Percentiles rank a stretch among this genome's conserved stretches.
Conservation (phyloP, 1,140 invertebrate species). For the Varroa destructor region DNA sequence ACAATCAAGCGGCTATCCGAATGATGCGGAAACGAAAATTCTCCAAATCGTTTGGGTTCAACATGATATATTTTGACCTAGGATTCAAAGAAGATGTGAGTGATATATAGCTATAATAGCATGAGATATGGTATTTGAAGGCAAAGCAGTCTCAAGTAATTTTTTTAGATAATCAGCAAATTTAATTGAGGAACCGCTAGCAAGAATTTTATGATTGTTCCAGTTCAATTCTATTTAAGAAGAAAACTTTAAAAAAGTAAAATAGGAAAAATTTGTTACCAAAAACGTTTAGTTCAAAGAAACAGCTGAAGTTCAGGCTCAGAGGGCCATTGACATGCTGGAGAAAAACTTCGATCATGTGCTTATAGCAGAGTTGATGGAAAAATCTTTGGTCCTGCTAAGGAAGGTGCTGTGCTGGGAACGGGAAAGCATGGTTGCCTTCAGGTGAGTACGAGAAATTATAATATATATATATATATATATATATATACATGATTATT, state of each 20-base stretch:
- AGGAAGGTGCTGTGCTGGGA: slow-evolving; percentile 36
- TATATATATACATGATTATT: too few relatives aligned
- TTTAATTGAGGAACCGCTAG: too few relatives aligned
- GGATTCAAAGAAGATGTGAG: slow-evolving; percentile 14
- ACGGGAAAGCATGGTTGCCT: slow-evolving; percentile 35
- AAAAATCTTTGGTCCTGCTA: slow-evolving; percentile 37
- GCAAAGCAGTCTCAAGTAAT: too few relatives aligned
- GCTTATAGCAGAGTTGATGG: slow-evolving; percentile 36
- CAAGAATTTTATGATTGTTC: too few relatives aligned
- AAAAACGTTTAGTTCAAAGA: background rate
- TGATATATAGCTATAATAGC: background rate
- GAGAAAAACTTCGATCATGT: slow-evolving; percentile 37
- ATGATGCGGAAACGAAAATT: background rate
- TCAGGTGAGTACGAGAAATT: background rate
- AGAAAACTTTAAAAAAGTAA: too few relatives aligned
- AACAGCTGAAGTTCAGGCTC: background rate
- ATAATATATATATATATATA: too few relatives aligned
- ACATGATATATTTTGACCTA: slow-evolving; percentile 1
- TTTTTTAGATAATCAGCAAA: too few relatives aligned
- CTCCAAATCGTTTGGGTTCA: slow-evolving; percentile 12
- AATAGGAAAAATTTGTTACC: too few relatives aligned
- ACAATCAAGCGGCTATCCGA: background rate
- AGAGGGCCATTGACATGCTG: slow-evolving; percentile 29
- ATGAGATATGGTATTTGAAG: too few relatives aligned
- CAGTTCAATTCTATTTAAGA: too few relatives aligned